phyloP scores from a whole-genome alignment of 2,797 vertebrate species.

The Silurus lanzhouensis region DNA sequence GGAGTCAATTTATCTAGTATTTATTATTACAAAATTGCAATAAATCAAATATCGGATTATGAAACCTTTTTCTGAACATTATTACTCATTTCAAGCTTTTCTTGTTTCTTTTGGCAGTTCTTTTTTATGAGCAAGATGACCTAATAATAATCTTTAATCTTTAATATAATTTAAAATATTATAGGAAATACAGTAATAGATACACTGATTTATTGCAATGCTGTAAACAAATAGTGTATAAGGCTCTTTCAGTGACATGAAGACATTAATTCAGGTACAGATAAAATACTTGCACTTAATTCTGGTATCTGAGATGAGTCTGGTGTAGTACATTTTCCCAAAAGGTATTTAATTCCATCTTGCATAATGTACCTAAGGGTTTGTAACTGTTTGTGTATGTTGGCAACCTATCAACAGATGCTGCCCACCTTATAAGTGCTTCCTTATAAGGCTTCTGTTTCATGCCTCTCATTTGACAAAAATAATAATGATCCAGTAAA shows the following conservation, averaged over 20 bases:
- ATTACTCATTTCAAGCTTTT: no score
- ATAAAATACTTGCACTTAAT: neutral
- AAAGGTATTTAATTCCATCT: neutral
- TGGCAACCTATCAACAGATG: neutral
- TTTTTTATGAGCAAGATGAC: no score
- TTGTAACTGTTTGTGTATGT: neutral
- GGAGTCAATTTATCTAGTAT: no score
- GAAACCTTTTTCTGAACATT: no score
- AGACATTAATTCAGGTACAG: neutral
- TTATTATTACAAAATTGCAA: no score
- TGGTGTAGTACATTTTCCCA: neutral
- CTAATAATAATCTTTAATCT: no score
- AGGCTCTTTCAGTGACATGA: neutral
- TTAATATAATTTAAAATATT: no score
- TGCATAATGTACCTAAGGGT: neutral
- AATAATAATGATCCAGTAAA: neutral
- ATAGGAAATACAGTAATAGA: no score
- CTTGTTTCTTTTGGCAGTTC: no score
- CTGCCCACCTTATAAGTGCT: neutral
- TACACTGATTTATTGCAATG: no score
- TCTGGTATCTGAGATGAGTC: neutral
- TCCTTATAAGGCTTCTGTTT: neutral
- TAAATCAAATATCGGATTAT: no score
- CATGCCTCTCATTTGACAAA: neutral
- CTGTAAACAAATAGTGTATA: no score